Percentiles rank a stretch among this genome's conserved stretches.
Evolutionary conservation across 2,888 invertebrate species (phyloP).

Genomic region (Chymomyza amoena): DNA sequence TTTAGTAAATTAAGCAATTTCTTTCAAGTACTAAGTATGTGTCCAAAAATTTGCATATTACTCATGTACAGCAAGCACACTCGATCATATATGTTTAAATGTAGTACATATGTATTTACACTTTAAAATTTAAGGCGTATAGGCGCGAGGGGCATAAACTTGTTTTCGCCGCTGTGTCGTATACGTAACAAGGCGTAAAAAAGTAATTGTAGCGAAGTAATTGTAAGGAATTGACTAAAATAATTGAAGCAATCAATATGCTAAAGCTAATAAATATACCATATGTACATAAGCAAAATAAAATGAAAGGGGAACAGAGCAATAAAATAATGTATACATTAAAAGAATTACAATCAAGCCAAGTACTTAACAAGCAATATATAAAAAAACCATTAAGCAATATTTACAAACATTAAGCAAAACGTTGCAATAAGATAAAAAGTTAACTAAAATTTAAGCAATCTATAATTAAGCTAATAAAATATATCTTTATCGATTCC

Average conservation of each 20-base stretch:
- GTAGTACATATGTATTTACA: not conserved
- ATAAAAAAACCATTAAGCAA: conserved; percentile 17
- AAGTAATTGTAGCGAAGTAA: not conserved
- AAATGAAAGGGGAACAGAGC: not conserved
- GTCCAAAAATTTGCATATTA: conserved; percentile 46
- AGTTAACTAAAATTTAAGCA: conserved; percentile 42
- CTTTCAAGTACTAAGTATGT: conserved; percentile 12
- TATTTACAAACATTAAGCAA: conserved; percentile 19
- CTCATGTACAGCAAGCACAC: conserved; percentile 21
- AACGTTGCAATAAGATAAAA: conserved; percentile 39
- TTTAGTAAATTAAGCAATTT: conserved; percentile 8
- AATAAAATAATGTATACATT: conserved; percentile 50
- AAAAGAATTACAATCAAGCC: conserved; percentile 3
- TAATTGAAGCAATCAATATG: not conserved
- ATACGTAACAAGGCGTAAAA: conserved; percentile 32
- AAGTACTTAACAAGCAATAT: conserved; percentile 40
- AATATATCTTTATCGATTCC: conserved; percentile 18
- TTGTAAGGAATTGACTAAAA: not conserved
- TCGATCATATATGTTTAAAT: not conserved
- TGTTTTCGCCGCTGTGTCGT: conserved; percentile 33
- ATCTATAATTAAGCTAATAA: conserved; percentile 34
- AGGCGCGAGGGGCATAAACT: not conserved
- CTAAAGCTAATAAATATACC: no score
- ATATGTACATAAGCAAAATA: not conserved
- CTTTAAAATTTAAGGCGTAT: not conserved